Evolutionary conservation across 2,888 invertebrate species (phyloP).

Genomic region (Nowickia ferox): DNA sequence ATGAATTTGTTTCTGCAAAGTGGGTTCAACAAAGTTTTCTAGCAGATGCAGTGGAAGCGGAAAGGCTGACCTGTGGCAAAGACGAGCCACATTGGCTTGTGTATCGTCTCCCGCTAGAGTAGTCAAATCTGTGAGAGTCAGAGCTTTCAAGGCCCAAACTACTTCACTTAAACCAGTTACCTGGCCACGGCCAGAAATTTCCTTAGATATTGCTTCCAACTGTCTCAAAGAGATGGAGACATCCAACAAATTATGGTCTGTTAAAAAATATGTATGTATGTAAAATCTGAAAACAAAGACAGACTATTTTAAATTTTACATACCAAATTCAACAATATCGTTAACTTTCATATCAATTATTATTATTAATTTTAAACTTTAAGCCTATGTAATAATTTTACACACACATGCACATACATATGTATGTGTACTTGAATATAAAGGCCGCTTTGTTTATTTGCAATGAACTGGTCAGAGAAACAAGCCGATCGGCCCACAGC

Average conservation of each 20-base stretch:
- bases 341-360: neutral
- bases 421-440: neutral
- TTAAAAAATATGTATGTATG: neutral
- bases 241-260: conserved; percentile 77
- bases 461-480: no score
- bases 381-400: neutral
- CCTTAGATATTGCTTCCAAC: conserved; percentile 84
- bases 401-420: neutral
- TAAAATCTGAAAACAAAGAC: neutral
- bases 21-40: conserved; percentile 74
- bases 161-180: conserved; percentile 84
- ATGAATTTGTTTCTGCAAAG: conserved; percentile 82
- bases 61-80: conserved; percentile 88
- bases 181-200: conserved; percentile 80
- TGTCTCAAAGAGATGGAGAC: conserved; percentile 85
- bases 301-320: neutral
- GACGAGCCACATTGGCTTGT: conserved; percentile 88
- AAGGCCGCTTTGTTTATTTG: no score
- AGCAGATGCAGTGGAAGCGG: conserved; percentile 82
- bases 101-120: conserved; percentile 94
- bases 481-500: no score
- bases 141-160: conserved; percentile 91
- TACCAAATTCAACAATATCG: conserved; percentile 9
- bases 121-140: conserved; percentile 95
- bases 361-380: conserved; percentile 8